These are phyloP conservation scores for Cantharis rustica DNA, from an alignment of 2,888 invertebrate genomes.

Conservation along the genomic window DNA sequence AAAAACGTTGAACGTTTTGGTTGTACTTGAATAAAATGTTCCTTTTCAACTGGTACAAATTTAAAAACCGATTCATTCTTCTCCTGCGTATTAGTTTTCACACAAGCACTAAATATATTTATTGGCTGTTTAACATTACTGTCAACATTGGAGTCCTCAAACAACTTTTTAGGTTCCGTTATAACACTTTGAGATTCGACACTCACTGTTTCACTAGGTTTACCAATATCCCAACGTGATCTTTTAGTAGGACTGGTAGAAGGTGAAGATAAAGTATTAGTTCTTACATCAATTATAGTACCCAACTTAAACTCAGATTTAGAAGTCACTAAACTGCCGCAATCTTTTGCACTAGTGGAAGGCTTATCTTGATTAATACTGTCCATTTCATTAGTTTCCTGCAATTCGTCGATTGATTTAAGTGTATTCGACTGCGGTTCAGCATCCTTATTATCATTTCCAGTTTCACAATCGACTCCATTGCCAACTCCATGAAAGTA, in stretches of 20 bases:
- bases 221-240: conserved; percentile 58
- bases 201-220: conserved; percentile 44
- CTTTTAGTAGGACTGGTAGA: conserved; percentile 44
- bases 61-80: not conserved
- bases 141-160: not conserved
- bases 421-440: not conserved
- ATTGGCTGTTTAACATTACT: not conserved
- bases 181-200: not conserved
- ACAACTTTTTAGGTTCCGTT: not conserved
- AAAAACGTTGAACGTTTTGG: conserved; percentile 48
- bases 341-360: conserved; percentile 29
- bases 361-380: conserved; percentile 28
- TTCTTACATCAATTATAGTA: conserved; percentile 45
- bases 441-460: conserved; percentile 60
- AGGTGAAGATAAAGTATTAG: conserved; percentile 39
- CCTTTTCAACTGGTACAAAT: not conserved
- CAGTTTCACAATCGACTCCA: conserved; percentile 75
- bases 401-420: not conserved
- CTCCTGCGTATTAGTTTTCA: no score
- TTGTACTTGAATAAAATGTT: not conserved
- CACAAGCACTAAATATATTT: not conserved
- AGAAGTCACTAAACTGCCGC: conserved; percentile 9
- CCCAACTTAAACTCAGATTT: conserved; percentile 43
- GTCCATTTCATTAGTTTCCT: conserved; percentile 10
- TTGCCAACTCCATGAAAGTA: conserved; percentile 73